A percentile compares a stretch with the other conserved stretches of the same genome.
These are phyloP conservation scores for Lucinisca nassula DNA, from an alignment of 2,888 invertebrate genomes.

Conservation along the genomic window DNA sequence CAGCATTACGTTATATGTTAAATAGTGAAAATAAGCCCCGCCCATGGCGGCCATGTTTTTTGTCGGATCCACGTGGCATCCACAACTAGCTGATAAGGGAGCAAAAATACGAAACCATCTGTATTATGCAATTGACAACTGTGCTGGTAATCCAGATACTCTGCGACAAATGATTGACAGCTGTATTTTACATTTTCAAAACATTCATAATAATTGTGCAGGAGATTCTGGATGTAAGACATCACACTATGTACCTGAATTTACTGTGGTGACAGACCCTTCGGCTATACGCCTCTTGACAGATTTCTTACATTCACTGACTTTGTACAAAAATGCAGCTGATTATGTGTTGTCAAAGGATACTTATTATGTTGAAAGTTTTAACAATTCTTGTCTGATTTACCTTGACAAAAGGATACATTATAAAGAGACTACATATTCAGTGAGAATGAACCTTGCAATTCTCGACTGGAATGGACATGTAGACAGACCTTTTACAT, in stretches of 20 bases:
- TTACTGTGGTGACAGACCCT: background rate
- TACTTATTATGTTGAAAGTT: conserved; percentile 39
- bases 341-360: conserved; percentile 25
- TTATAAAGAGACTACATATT: background rate
- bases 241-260: conserved; percentile 10
- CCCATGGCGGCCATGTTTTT: too few species aligned
- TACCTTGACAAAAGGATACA: conserved; percentile 26
- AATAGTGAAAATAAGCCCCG: too few species aligned
- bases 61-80: conserved; percentile 22
- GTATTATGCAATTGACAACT: conserved; percentile 28
- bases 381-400: conserved; percentile 20
- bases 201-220: conserved; percentile 15
- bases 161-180: conserved; percentile 15
- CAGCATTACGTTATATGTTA: too few species aligned
- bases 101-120: background rate
- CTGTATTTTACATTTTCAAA: conserved; percentile 31
- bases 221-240: background rate
- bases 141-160: background rate
- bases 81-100: conserved; percentile 24
- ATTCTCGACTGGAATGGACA: conserved; percentile 37
- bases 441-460: background rate
- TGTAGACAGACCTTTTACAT: conserved; percentile 24
- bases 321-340: conserved; percentile 14
- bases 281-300: conserved; percentile 5
- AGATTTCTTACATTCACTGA: conserved; percentile 1